These are phyloP conservation scores for Leptodactylus fallax DNA, from an alignment of 2,797 vertebrate species.

Conservation along the genomic window DNA sequence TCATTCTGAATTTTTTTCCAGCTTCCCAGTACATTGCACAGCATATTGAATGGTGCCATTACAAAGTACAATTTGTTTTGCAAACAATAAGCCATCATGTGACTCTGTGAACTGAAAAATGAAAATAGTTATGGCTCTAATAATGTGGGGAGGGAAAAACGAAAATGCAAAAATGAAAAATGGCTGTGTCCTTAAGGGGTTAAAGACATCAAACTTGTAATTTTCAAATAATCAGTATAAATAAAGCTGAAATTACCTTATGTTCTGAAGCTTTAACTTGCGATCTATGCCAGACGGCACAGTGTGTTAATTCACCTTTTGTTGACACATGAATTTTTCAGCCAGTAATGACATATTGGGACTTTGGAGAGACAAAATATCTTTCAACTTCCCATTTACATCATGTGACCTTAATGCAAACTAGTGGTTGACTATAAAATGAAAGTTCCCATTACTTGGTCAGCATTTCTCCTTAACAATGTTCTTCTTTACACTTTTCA, in stretches of 20 bases:
- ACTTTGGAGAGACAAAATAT: background rate
- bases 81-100: too few species aligned
- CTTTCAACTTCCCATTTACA: background rate
- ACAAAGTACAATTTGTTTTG: too few species aligned
- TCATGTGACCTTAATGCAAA: background rate
- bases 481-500: background rate
- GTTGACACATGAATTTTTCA: background rate
- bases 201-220: background rate
- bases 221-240: too few species aligned
- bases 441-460: slow-evolving; percentile 27
- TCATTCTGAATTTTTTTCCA: too few species aligned
- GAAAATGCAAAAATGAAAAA: too few species aligned
- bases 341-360: background rate
- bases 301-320: background rate
- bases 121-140: too few species aligned
- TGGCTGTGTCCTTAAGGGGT: too few species aligned
- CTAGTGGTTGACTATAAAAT: slow-evolving; percentile 15
- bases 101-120: too few species aligned
- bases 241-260: slow-evolving; percentile 8
- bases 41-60: too few species aligned
- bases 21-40: too few species aligned
- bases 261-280: background rate
- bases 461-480: slow-evolving; percentile 22
- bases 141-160: too few species aligned
- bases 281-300: too few species aligned